Conservation (phyloP, 2,113 vertebrate genomes). For the Peromyscus californicus region DNA sequence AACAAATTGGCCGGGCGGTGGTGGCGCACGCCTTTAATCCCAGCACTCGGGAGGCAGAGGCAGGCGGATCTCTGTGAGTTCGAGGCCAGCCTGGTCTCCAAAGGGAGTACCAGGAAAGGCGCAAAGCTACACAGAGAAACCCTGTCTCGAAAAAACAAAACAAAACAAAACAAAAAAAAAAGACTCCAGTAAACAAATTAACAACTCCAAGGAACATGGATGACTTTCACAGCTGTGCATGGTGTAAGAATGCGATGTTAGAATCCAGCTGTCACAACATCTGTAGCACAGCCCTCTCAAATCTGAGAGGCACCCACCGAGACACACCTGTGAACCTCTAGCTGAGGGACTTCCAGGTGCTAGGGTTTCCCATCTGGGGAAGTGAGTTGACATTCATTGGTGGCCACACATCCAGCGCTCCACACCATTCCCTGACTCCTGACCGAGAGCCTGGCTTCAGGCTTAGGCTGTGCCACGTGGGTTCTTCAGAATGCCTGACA, state of each 20-base stretch:
- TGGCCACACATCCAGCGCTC: background rate
- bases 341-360: background rate
- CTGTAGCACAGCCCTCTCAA: background rate
- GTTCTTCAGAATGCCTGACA: background rate
- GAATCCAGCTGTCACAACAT: background rate
- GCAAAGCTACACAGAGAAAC: no score
- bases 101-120: no score
- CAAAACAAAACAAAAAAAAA: no score
- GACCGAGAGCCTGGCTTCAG: background rate
- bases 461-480: background rate
- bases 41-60: no score
- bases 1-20: no score
- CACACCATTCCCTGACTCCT: background rate
- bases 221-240: background rate
- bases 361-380: background rate
- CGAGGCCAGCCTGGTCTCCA: no score
- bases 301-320: background rate
- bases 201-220: background rate
- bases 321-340: background rate
- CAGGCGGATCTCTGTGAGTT: no score
- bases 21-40: no score
- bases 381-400: background rate
- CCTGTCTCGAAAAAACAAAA: no score
- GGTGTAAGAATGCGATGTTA: background rate
- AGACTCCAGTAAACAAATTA: background rate